Evolutionary conservation across 2,797 vertebrate genomes (phyloP).

Genomic region (Cossypha caffra): DNA sequence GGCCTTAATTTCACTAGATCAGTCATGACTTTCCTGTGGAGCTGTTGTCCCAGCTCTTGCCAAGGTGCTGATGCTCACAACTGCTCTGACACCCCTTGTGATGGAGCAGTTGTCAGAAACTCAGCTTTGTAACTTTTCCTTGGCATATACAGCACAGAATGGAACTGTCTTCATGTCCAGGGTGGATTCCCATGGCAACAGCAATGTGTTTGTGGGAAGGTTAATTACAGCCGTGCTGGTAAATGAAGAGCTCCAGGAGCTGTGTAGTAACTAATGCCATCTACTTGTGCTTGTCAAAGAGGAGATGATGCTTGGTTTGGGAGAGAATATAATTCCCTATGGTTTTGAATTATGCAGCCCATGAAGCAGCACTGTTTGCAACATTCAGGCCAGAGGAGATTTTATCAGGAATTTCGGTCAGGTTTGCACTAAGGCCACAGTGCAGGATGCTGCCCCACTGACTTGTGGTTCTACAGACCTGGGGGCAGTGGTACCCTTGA

Average conservation of each 20-base stretch:
- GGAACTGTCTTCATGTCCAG: neutral
- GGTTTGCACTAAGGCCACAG: rapidly evolving
- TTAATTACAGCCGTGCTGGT: conserved; percentile 41
- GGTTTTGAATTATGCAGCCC: neutral
- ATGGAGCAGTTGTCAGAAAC: neutral
- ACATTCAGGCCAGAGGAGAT: neutral
- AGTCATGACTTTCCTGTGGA: neutral
- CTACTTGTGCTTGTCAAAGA: neutral
- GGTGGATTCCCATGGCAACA: conserved; percentile 38
- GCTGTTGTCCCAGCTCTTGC: neutral
- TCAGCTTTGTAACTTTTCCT: neutral
- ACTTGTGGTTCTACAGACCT: rapidly evolving
- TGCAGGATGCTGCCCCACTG: neutral
- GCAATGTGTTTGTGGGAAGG: neutral
- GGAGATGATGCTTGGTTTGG: neutral
- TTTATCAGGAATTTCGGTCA: neutral
- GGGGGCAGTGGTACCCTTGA: neutral
- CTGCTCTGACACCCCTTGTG: neutral
- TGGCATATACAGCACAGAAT: rapidly evolving
- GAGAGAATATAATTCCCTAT: neutral
- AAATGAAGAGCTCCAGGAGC: conserved; percentile 13
- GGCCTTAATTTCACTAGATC: conserved; percentile 1
- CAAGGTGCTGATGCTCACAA: neutral
- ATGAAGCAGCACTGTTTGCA: neutral
- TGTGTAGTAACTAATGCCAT: neutral